Percentiles rank a stretch among this genome's conserved stretches.
phyloP scores from a whole-genome alignment of 2,888 invertebrate species.

The Ethmia dodecea region DNA sequence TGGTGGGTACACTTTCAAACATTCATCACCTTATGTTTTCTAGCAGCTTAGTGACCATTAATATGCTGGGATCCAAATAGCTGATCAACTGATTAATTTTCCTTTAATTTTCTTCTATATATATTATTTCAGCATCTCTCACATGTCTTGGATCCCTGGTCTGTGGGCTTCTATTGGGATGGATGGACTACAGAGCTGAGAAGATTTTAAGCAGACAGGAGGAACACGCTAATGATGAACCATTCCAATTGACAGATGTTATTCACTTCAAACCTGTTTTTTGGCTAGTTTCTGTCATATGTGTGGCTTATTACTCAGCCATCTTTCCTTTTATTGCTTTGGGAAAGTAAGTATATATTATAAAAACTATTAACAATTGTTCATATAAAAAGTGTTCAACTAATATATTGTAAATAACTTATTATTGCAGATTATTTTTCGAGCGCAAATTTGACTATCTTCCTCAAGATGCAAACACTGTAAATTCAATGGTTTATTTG shows the following conservation, averaged over 20 bases:
- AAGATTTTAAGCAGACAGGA: conserved; percentile 82
- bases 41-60: too few species aligned
- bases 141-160: conserved; percentile 92
- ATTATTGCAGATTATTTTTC: conserved; percentile 91
- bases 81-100: too few species aligned
- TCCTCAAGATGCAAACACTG: conserved; percentile 86
- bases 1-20: too few species aligned
- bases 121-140: conserved; percentile 79
- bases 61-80: too few species aligned
- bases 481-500: conserved; percentile 91
- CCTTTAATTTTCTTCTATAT: not conserved
- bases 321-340: conserved; percentile 97
- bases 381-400: too few species aligned
- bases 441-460: conserved; percentile 86
- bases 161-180: conserved; percentile 85
- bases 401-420: too few species aligned
- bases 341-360: conserved; percentile 87
- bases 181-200: conserved; percentile 92
- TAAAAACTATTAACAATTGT: too few species aligned
- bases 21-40: too few species aligned
- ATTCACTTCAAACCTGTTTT: conserved; percentile 88
- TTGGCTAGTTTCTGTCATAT: conserved; percentile 95
- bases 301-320: conserved; percentile 96
- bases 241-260: conserved; percentile 86
- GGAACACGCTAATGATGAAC: conserved; percentile 63